Percentiles rank a stretch among this genome's conserved stretches.
phyloP scores from a whole-genome alignment of 2,113 vertebrate genomes.

The Jaculus jaculus region DNA sequence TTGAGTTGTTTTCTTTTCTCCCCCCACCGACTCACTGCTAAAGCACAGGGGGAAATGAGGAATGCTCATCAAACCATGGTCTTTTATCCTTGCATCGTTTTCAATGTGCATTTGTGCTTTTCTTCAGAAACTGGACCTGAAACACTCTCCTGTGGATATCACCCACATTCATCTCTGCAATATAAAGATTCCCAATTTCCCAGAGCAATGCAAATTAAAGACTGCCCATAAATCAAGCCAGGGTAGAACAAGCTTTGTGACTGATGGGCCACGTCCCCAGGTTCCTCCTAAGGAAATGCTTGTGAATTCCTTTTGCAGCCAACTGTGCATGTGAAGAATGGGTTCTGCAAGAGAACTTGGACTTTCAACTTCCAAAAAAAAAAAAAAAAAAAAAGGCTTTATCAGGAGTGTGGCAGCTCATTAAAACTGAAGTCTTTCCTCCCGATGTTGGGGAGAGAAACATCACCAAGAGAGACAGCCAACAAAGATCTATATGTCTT shows the following conservation, averaged over 20 bases:
- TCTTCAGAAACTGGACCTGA: background rate
- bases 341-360: background rate
- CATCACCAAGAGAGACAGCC: background rate
- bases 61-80: background rate
- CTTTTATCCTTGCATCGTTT: background rate
- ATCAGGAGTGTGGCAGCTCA: background rate
- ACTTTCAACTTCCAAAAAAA: background rate
- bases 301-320: background rate
- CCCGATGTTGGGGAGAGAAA: background rate
- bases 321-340: background rate
- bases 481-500: background rate
- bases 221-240: background rate
- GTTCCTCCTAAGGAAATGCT: constrained; percentile 47
- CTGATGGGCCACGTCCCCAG: background rate
- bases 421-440: background rate
- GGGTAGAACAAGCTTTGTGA: background rate
- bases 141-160: background rate
- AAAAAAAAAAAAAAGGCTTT: constrained; percentile 38
- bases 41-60: constrained; percentile 7
- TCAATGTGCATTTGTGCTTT: constrained; percentile 15
- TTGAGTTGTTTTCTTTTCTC: background rate
- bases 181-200: background rate
- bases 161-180: constrained; percentile 16
- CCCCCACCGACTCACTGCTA: background rate
- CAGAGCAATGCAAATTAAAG: constrained; percentile 11